A percentile compares a stretch with the other conserved stretches of the same genome.
Evolutionary conservation across 1,140 invertebrate genomes (phyloP).

Genomic region (Aphaenogaster floridana): DNA sequence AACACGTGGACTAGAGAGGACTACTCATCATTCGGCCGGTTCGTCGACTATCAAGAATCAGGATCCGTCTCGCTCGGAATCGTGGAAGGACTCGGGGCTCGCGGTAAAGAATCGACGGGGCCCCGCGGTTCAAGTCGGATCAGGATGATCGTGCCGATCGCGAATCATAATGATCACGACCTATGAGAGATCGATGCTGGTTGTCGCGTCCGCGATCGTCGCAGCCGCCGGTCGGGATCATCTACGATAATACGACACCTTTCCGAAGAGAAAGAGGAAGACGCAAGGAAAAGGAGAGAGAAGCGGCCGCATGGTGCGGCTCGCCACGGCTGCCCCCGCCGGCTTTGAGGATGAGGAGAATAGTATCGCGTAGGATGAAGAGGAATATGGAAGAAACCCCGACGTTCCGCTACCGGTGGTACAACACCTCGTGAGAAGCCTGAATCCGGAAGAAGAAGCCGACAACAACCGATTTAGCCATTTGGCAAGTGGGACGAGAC

Average conservation of each 20-base stretch:
- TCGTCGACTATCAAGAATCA: conserved; percentile 2
- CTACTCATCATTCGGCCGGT: not conserved
- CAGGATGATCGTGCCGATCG: conserved; percentile 61
- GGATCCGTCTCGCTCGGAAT: not conserved
- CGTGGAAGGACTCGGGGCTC: not conserved
- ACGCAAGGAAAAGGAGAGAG: conserved; percentile 11
- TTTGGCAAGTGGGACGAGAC: conserved; percentile 47
- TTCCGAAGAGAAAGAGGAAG: not conserved
- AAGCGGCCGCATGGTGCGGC: conserved; percentile 49
- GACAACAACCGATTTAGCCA: not conserved
- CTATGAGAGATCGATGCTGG: conserved; percentile 43
- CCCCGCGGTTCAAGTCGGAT: not conserved
- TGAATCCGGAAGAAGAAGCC: not conserved
- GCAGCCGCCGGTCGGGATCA: conserved; percentile 59
- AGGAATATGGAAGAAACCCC: conserved; percentile 72
- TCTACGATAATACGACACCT: conserved; percentile 64
- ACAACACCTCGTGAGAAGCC: conserved; percentile 75
- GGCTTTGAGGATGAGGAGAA: conserved; percentile 72
- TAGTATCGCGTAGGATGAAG: conserved; percentile 67
- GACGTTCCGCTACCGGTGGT: conserved; percentile 72
- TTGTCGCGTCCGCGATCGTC: conserved; percentile 63
- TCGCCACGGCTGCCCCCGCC: conserved; percentile 44
- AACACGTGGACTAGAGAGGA: conserved; percentile 46
- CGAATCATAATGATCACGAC: conserved; percentile 48
- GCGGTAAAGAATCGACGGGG: conserved; percentile 19